phyloP scores from a whole-genome alignment of 2,113 vertebrate species.

The Nestor notabilis region DNA sequence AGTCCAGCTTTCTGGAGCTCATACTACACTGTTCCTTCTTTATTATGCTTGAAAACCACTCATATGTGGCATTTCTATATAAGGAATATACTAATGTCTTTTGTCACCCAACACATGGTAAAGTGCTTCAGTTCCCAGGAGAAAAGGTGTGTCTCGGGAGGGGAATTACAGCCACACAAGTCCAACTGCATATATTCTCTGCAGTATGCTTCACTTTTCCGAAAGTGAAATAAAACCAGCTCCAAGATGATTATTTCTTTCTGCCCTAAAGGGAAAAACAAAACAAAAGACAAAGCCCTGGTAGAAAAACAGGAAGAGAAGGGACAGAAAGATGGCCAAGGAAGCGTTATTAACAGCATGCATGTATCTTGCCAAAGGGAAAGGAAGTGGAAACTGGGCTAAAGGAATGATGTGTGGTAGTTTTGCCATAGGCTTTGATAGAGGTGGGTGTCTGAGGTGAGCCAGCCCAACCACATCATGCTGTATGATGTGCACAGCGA shows the following conservation, averaged over 20 bases:
- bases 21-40: not conserved
- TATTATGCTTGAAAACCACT: not conserved
- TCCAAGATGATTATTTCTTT: not conserved
- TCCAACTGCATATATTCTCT: not conserved
- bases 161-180: not conserved
- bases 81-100: not conserved
- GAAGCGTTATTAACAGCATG: not conserved
- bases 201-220: not conserved
- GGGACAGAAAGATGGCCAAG: not conserved
- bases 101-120: not conserved
- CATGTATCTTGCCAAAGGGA: not conserved
- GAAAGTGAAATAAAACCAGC: not conserved
- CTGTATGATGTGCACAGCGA: not conserved
- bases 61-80: not conserved
- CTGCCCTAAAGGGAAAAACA: not conserved
- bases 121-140: not conserved
- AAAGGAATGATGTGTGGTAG: not conserved
- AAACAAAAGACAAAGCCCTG: not conserved
- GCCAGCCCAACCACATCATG: not conserved
- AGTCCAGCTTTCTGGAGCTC: not conserved
- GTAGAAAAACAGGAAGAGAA: not conserved
- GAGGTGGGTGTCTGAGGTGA: not conserved
- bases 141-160: not conserved
- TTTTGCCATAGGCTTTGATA: not conserved
- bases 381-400: not conserved